Percentiles rank a stretch among this genome's conserved stretches.
Evolutionary conservation across 92 coral and sea anemone genomes (phyloP).

Genomic region (Epizoanthus scotinus): DNA sequence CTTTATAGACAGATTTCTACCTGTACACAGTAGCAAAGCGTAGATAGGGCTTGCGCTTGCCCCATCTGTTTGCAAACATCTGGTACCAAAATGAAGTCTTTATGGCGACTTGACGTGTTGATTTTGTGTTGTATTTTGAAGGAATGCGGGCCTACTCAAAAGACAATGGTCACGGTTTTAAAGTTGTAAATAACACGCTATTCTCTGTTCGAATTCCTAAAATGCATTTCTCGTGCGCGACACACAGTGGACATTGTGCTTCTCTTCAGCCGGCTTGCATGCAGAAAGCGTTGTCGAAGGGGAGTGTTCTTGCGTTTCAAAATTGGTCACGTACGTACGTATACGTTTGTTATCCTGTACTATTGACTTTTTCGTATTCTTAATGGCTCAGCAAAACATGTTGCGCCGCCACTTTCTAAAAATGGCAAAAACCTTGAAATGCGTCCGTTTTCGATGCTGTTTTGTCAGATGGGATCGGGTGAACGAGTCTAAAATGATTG

Average conservation of each 20-base stretch:
- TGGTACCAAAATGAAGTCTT: not conserved
- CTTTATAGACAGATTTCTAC: constrained; percentile 5
- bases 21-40: not conserved
- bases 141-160: not conserved
- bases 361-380: too few species aligned
- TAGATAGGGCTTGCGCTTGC: not conserved
- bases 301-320: too few species aligned
- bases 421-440: not conserved
- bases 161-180: not conserved
- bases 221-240: not conserved
- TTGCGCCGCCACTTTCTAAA: too few species aligned
- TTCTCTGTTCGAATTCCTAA: not conserved
- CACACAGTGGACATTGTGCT: not conserved
- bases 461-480: not conserved
- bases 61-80: constrained; percentile 11
- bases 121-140: not conserved
- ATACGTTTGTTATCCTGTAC: too few species aligned
- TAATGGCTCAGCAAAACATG: too few species aligned
- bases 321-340: too few species aligned
- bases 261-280: not conserved
- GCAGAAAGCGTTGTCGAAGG: not conserved
- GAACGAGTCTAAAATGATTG: not conserved
- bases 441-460: not conserved
- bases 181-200: too few species aligned
- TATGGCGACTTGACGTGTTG: not conserved